Conservation (phyloP, 2,113 vertebrate species). For the Hiodon tergisus region DNA sequence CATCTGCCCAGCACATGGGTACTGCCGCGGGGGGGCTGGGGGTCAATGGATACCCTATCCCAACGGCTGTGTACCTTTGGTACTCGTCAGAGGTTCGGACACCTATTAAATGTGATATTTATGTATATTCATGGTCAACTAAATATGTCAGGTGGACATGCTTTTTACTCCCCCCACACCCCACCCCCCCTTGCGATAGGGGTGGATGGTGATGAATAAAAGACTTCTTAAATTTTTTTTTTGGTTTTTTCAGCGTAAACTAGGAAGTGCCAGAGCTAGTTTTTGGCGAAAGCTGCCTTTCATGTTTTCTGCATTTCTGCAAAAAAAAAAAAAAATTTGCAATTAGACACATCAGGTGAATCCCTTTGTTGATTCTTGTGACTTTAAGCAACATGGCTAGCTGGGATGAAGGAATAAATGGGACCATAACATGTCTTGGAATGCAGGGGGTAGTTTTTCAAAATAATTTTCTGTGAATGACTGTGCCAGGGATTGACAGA, state of each 20-base stretch:
- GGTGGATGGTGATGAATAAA: not conserved
- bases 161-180: not conserved
- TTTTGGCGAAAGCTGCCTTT: too few relatives aligned
- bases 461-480: not conserved
- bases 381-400: not conserved
- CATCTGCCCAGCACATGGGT: conserved; percentile 45
- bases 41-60: not conserved
- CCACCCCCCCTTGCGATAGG: not conserved
- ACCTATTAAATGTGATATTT: conserved; percentile 25
- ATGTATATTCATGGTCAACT: not conserved
- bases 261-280: too few relatives aligned
- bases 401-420: not conserved
- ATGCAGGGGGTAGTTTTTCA: not conserved
- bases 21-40: not conserved
- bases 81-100: conserved; percentile 25
- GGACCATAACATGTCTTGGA: not conserved
- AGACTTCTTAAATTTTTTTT: too few relatives aligned
- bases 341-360: too few relatives aligned
- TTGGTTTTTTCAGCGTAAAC: too few relatives aligned
- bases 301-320: too few relatives aligned
- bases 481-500: not conserved
- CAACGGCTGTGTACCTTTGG: conserved; percentile 15
- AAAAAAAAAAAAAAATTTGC: too few relatives aligned
- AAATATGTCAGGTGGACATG: too few relatives aligned
- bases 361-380: too few relatives aligned